These are phyloP conservation scores for Miopithecus talapoin DNA, from an alignment of 2,797 vertebrate genomes.

Conservation along the genomic window DNA sequence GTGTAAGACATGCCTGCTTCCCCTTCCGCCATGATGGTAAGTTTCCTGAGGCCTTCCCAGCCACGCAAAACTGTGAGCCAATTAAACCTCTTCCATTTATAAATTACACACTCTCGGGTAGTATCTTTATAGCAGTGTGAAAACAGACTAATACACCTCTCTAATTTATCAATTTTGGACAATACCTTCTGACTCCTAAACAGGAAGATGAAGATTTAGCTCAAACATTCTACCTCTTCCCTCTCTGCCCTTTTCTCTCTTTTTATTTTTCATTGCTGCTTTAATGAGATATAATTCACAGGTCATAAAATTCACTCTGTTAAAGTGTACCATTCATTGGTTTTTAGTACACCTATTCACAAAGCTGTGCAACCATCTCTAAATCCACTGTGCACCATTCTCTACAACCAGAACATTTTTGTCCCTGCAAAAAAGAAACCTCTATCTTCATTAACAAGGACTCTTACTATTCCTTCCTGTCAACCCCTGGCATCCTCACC, in stretches of 20 bases:
- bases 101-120: too few species aligned
- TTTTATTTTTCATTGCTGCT: background rate
- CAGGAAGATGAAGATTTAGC: background rate
- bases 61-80: too few species aligned
- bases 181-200: background rate
- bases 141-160: too few species aligned
- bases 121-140: too few species aligned
- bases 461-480: background rate
- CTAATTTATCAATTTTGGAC: background rate
- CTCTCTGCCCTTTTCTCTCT: background rate
- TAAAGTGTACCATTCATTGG: background rate
- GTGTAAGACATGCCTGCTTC: too few species aligned
- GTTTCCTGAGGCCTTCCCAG: too few species aligned
- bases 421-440: background rate
- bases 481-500: background rate
- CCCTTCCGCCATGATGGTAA: too few species aligned
- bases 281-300: background rate
- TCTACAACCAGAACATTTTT: background rate
- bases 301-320: background rate
- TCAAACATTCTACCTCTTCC: background rate
- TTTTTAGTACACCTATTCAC: background rate
- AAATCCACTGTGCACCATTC: background rate
- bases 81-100: too few species aligned
- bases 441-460: accelerated
- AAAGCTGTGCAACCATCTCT: background rate